Conservation (phyloP, 2,113 vertebrate genomes). For the Sorex araneus region DNA sequence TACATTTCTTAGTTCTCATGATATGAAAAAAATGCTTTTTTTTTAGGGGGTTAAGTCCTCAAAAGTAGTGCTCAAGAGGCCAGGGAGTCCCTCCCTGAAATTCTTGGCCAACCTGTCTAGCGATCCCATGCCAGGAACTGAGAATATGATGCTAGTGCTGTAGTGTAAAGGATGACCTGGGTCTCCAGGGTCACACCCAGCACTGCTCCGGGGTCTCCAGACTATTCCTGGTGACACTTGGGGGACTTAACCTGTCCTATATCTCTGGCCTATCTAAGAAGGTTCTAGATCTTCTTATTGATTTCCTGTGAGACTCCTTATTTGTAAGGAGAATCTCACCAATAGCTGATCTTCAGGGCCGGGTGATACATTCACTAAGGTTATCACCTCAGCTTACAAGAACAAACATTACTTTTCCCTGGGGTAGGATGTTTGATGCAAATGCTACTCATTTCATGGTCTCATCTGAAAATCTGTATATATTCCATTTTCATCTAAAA, state of each 20-base stretch:
- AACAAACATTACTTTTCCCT: background rate
- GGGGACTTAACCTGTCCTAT: too few species aligned
- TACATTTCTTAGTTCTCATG: constrained; percentile 13
- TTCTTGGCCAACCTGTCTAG: too few species aligned
- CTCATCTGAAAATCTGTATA: background rate
- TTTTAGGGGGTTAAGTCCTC: too few species aligned
- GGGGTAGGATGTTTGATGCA: constrained; percentile 4
- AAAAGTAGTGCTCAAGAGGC: too few species aligned
- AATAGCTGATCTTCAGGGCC: background rate
- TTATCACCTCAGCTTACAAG: background rate
- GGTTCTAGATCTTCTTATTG: background rate
- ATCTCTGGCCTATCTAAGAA: background rate
- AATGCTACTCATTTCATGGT: constrained; percentile 8
- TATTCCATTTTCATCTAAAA: constrained; percentile 18
- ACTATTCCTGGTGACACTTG: too few species aligned
- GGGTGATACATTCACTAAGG: background rate
- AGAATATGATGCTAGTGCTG: too few species aligned
- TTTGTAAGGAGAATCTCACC: background rate
- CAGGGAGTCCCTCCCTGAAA: too few species aligned
- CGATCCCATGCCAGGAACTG: too few species aligned
- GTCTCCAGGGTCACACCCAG: too few species aligned
- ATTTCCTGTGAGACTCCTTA: background rate
- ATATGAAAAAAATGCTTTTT: background rate
- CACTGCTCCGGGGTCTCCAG: too few species aligned
- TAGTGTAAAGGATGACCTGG: too few species aligned